These are phyloP conservation scores for Chrosomus eos DNA, from an alignment of 2,797 vertebrate species.

Conservation along the genomic window DNA sequence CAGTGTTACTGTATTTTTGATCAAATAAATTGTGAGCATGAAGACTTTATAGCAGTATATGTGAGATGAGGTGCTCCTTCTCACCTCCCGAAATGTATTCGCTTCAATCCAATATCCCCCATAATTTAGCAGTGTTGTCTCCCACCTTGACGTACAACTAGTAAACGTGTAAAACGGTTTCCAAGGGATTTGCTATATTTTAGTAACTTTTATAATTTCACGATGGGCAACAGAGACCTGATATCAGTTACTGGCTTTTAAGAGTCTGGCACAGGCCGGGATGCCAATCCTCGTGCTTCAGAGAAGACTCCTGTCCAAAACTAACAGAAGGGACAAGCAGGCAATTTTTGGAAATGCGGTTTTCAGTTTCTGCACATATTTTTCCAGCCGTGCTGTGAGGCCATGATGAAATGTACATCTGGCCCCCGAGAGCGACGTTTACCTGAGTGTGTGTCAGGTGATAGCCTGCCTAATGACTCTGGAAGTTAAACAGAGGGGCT, in stretches of 20 bases:
- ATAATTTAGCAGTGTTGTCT: slow-evolving; percentile 82
- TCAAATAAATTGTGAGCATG: background rate
- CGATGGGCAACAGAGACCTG: slow-evolving; percentile 57
- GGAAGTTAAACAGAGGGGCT: slow-evolving; percentile 76
- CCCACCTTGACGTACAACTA: slow-evolving; percentile 81
- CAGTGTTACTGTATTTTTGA: background rate
- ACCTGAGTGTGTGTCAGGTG: slow-evolving; percentile 79
- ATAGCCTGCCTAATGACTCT: slow-evolving; percentile 78
- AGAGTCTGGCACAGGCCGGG: slow-evolving; percentile 73
- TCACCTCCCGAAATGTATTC: slow-evolving; percentile 52
- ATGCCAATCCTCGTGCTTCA: slow-evolving; percentile 70
- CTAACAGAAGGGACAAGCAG: slow-evolving; percentile 77
- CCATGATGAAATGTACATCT: slow-evolving; percentile 72
- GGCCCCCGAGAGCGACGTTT: slow-evolving; percentile 69
- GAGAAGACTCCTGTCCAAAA: slow-evolving; percentile 75
- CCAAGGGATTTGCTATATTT: slow-evolving; percentile 79
- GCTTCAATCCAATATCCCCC: slow-evolving; percentile 72
- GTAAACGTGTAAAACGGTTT: slow-evolving; percentile 83
- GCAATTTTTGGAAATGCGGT: slow-evolving; percentile 70
- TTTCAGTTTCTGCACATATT: slow-evolving; percentile 79
- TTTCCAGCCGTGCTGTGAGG: slow-evolving; percentile 72
- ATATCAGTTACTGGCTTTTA: slow-evolving; percentile 82
- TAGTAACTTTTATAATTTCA: slow-evolving; percentile 77
- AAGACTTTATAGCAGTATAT: background rate
- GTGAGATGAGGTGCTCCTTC: background rate